These are phyloP conservation scores for Oegoconia quadripuncta DNA, from an alignment of 2,888 invertebrate species.

Conservation along the genomic window DNA sequence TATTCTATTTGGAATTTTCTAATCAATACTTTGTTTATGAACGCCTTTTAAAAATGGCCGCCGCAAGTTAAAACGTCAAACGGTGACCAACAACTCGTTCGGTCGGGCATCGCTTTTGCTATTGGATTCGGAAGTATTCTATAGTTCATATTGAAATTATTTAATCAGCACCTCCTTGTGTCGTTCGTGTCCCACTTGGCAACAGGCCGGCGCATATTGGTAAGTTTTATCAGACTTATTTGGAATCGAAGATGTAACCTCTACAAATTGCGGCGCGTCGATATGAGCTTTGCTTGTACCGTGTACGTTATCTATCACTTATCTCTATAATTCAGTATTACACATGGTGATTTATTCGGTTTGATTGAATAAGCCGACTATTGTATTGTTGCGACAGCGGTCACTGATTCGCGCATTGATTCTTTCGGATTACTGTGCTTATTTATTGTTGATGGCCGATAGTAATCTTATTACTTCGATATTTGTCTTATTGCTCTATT, in stretches of 20 bases:
- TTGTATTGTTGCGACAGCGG: constrained; percentile 22
- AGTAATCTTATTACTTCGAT: too few relatives aligned
- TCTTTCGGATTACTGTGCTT: neutral
- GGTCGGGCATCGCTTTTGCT: constrained; percentile 30
- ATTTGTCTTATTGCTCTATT: too few relatives aligned
- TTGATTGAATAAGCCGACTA: constrained; percentile 30
- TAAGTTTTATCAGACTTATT: constrained; percentile 31
- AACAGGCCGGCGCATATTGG: constrained; percentile 34
- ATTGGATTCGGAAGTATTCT: constrained; percentile 20
- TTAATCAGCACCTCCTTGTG: constrained; percentile 41
- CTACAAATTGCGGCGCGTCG: constrained; percentile 8
- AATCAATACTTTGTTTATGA: too few relatives aligned
- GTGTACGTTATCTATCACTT: too few relatives aligned
- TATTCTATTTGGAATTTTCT: neutral
- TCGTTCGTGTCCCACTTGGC: constrained; percentile 24
- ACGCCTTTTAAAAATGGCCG: constrained; percentile 18
- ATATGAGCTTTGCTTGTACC: constrained; percentile 3
- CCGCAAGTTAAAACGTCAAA: constrained; percentile 35
- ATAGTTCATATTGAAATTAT: constrained; percentile 34
- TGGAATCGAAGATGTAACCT: constrained; percentile 5
- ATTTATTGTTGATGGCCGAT: neutral
- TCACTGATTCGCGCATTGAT: constrained; percentile 31
- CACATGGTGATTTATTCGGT: constrained; percentile 29
- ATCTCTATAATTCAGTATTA: constrained; percentile 4
- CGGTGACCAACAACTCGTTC: constrained; percentile 27